Percentiles rank a stretch among this genome's conserved stretches.
These are phyloP conservation scores for Rhabdomys dilectus DNA, from an alignment of 2,113 vertebrate species.

Conservation along the genomic window DNA sequence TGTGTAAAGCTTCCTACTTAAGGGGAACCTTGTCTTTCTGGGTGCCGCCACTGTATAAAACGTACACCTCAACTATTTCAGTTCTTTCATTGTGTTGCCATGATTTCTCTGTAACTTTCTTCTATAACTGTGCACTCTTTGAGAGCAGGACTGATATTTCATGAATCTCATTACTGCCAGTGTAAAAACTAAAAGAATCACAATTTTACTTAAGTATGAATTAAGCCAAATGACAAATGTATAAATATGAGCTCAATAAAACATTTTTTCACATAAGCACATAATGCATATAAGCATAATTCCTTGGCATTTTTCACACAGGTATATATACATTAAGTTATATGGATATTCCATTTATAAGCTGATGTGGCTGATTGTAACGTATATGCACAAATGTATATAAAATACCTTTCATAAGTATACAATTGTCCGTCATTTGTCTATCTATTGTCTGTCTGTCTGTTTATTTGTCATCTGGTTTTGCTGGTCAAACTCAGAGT, in stretches of 20 bases:
- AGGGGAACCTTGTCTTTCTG: conserved; percentile 4
- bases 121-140: not conserved
- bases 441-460: not conserved
- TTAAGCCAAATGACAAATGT: not conserved
- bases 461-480: not conserved
- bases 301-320: not conserved
- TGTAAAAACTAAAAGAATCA: conserved; percentile 3
- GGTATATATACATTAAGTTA: not conserved
- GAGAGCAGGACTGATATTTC: conserved; percentile 12
- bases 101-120: not conserved
- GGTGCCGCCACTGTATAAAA: not conserved
- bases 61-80: not conserved
- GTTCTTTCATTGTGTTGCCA: not conserved
- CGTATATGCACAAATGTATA: not conserved
- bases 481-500: not conserved
- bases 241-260: not conserved
- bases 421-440: not conserved
- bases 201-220: conserved; percentile 23
- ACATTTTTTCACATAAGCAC: not conserved
- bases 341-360: not conserved
- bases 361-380: not conserved
- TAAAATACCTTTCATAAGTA: not conserved
- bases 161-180: not conserved
- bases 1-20: conserved; percentile 22
- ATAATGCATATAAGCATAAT: not conserved